Base-by-base conservation (phyloP, 2,888 invertebrate genomes). In the Molorchus minor region DNA sequence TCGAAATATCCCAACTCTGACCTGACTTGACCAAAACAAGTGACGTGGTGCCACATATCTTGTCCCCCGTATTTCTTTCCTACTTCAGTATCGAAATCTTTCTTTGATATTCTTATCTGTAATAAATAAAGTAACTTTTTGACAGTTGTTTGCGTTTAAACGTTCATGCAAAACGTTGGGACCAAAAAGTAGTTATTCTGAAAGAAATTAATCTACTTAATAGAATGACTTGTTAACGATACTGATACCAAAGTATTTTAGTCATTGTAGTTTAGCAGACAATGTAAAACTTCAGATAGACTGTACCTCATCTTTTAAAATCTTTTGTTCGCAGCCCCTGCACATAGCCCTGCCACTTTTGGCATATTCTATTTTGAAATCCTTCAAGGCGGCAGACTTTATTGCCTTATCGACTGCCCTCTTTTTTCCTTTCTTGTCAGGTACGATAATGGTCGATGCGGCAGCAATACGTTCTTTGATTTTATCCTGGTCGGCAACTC, bases 41-140 rank as follows among this genome's bases (percentile, higher is more conserved):
- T 90, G 1, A 95, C 79, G 80, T 98, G 98, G 79, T 97, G 90
- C 97, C 97, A 98, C 49, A 89, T 82, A 56, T 93, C 88, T 72
- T 91, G 86, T 0, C 94, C 95, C 0, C 95, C 95, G 79, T 87
- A 94, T 77, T 88, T 88, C 73, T 85, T 87, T 0, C 92, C 94
- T 15, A 91, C 83, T 71, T 93, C 92, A 44, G 88, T 88, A 58
- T 94, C 92, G 80, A 84, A 95, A 68, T 94, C 93, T 65, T 92
- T 91, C 79, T 94, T 96, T 1, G 91, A 88, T 44, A 96, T 83
- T 43, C 95, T 85, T 2, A 95, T 81, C 79, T 79, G 62, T 36
- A 61, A 62, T 45, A 47, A 20, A 16, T 13, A 20, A n/a, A n/a
- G n/a, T n/a, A n/a, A n/a, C n/a, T n/a, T 0, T n/a, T 30, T n/a